A percentile compares a stretch with the other conserved stretches of the same genome.
Evolutionary conservation across 2,888 invertebrate species (phyloP).

Genomic region (Eupithecia subumbrata): DNA sequence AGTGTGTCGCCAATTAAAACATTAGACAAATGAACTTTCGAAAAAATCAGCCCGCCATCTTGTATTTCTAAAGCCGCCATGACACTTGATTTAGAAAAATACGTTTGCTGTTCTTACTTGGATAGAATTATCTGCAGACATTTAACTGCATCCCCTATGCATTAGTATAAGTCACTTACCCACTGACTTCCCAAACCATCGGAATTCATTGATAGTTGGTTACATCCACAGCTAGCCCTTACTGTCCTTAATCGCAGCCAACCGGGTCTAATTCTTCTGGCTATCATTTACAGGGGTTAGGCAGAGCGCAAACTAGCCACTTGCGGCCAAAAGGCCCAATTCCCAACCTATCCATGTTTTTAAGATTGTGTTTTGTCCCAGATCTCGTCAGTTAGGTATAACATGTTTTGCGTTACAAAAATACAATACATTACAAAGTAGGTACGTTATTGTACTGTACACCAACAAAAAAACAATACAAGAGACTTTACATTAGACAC

Average conservation of each 20-base stretch:
- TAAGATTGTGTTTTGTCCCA: neutral
- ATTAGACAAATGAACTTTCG: too few relatives aligned
- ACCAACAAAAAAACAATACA: too few relatives aligned
- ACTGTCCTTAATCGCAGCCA: constrained; percentile 2
- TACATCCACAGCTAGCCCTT: neutral
- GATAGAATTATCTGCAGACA: neutral
- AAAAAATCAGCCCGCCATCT: too few relatives aligned
- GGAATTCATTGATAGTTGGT: neutral
- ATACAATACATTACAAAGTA: neutral
- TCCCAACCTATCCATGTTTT: neutral
- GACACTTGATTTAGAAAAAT: neutral
- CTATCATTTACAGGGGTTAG: constrained; percentile 55
- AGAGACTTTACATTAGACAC: too few relatives aligned
- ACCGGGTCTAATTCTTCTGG: constrained; percentile 56
- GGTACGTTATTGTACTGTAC: too few relatives aligned
- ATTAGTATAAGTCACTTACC: neutral
- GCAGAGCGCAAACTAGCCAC: constrained; percentile 33
- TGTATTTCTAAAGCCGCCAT: neutral
- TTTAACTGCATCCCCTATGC: neutral
- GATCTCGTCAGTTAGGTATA: neutral
- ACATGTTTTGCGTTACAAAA: neutral
- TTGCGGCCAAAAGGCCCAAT: neutral
- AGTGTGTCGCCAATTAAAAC: too few relatives aligned
- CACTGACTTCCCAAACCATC: neutral
- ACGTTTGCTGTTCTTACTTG: neutral